A percentile compares a stretch with the other conserved stretches of the same genome.
These are phyloP conservation scores for Rhopalosiphum maidis DNA, from an alignment of 1,140 invertebrate species.

Conservation along the genomic window DNA sequence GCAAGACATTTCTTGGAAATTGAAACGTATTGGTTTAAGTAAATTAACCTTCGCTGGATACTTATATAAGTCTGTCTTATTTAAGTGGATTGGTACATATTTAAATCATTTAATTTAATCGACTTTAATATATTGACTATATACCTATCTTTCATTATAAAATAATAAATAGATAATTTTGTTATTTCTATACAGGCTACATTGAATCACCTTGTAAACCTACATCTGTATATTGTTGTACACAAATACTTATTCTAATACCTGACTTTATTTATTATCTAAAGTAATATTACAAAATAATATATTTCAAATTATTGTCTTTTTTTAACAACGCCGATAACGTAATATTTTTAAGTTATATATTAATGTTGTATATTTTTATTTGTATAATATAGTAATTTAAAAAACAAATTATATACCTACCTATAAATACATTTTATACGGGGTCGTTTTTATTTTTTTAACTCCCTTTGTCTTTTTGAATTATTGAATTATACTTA, in stretches of 20 bases:
- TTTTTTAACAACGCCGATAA: not conserved
- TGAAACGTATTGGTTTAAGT: not conserved
- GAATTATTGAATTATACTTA: not conserved
- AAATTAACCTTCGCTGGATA: constrained; percentile 18
- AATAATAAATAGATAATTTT: not conserved
- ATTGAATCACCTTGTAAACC: not conserved
- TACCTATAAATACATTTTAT: not conserved
- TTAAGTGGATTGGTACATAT: not conserved
- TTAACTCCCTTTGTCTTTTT: not conserved
- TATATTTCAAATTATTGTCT: not conserved
- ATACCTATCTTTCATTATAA: not conserved
- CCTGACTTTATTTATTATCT: not conserved
- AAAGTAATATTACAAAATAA: not conserved
- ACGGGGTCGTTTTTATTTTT: not conserved
- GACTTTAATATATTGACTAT: not conserved
- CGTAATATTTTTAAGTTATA: not conserved
- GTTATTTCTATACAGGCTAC: not conserved
- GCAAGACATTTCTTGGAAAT: constrained; percentile 8
- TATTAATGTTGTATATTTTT: not conserved
- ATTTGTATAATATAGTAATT: not conserved
- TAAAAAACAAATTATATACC: not conserved
- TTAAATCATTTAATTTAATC: not conserved
- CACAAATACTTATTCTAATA: not conserved
- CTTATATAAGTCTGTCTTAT: not conserved
- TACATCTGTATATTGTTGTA: not conserved